These are phyloP conservation scores for Mesaphorura yosii DNA, from an alignment of 1,140 invertebrate genomes.

Conservation along the genomic window DNA sequence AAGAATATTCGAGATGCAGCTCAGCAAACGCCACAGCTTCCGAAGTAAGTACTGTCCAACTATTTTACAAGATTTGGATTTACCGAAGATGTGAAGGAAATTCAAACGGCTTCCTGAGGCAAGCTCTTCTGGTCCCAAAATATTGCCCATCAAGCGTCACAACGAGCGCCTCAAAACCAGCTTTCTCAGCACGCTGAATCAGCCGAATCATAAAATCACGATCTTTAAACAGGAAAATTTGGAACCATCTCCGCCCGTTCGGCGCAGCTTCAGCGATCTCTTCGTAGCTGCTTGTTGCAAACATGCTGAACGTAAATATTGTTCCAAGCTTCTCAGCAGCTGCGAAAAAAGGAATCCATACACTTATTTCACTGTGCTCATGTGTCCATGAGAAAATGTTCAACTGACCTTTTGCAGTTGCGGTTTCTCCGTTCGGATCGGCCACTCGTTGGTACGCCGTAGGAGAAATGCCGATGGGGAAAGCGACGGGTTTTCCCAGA, in stretches of 20 bases:
- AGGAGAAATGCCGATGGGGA: constrained; percentile 79
- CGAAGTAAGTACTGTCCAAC: not conserved
- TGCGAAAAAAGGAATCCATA: constrained; percentile 36
- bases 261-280: constrained; percentile 68
- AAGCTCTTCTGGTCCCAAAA: constrained; percentile 65
- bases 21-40: too few relatives aligned
- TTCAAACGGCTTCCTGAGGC: constrained; percentile 71
- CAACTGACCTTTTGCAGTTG: constrained; percentile 59
- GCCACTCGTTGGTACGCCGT: constrained; percentile 90
- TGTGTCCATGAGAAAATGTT: constrained; percentile 1
- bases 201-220: constrained; percentile 42
- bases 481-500: constrained; percentile 50
- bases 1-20: not conserved
- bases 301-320: constrained; percentile 71
- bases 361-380: not conserved
- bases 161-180: constrained; percentile 74
- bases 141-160: constrained; percentile 80
- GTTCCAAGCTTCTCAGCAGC: constrained; percentile 62
- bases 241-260: constrained; percentile 71
- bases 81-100: constrained; percentile 67
- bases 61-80: not conserved
- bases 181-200: constrained; percentile 60
- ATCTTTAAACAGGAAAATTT: constrained; percentile 78
- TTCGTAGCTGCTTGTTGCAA: constrained; percentile 77
- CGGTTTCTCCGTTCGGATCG: constrained; percentile 76